Conservation (phyloP, 2,888 invertebrate genomes). For the Thymelicus lineola region DNA sequence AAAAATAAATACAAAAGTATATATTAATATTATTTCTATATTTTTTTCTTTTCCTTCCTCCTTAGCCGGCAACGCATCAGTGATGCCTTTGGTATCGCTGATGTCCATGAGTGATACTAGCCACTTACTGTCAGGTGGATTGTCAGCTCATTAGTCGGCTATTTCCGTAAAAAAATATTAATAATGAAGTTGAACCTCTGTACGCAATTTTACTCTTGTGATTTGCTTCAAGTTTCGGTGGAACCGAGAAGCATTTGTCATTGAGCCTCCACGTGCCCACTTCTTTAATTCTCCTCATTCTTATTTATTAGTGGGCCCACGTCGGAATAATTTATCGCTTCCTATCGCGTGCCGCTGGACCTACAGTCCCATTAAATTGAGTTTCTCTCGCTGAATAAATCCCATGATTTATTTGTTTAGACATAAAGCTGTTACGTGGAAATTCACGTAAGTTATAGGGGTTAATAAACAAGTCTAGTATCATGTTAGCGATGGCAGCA, state of each 20-base stretch:
- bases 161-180: no score
- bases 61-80: no score
- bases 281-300: conserved; percentile 56
- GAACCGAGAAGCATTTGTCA: conserved; percentile 65
- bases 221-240: conserved; percentile 35
- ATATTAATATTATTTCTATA: no score
- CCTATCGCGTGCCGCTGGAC: conserved; percentile 10
- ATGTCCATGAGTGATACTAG: no score
- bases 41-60: no score
- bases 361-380: conserved; percentile 11
- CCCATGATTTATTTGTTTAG: conserved; percentile 7
- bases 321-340: conserved; percentile 26
- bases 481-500: no score
- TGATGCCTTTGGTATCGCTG: no score
- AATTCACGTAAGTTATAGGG: neutral
- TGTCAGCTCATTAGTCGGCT: no score
- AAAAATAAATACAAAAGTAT: no score
- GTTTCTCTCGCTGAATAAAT: conserved; percentile 9
- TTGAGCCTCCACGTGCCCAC: conserved; percentile 42
- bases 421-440: neutral
- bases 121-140: no score
- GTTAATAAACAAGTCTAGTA: no score
- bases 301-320: conserved; percentile 48
- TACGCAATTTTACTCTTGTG: conserved; percentile 38
- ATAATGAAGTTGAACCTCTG: conserved; percentile 3